phyloP scores from a whole-genome alignment of 1,140 invertebrate species.

The Oryzaephilus surinamensis region DNA sequence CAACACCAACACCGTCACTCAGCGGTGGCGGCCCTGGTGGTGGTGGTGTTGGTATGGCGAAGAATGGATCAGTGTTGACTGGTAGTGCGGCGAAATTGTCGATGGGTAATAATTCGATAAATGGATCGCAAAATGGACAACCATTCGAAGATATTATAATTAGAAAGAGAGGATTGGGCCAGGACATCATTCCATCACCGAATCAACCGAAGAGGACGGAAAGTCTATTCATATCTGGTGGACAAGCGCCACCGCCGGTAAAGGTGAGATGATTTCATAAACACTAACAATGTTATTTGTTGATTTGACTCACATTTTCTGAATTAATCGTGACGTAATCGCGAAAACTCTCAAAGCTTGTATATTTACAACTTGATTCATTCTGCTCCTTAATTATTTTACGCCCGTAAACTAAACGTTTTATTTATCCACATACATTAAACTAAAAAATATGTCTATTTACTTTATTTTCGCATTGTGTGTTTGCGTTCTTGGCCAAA shows the following conservation, averaged over 20 bases:
- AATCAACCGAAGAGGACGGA: constrained; percentile 81
- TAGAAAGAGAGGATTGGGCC: constrained; percentile 66
- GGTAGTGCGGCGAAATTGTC: constrained; percentile 35
- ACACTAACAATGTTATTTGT: too few relatives aligned
- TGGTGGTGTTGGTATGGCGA: constrained; percentile 21
- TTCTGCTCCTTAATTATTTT: too few relatives aligned
- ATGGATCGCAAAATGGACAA: constrained; percentile 26
- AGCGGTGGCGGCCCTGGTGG: constrained; percentile 23
- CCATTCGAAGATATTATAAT: constrained; percentile 72
- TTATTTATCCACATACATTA: too few relatives aligned
- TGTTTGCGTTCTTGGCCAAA: too few relatives aligned
- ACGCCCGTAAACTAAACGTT: too few relatives aligned
- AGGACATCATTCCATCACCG: constrained; percentile 75
- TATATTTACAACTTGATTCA: too few relatives aligned
- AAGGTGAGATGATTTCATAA: constrained; percentile 27
- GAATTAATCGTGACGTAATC: too few relatives aligned
- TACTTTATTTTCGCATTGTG: too few relatives aligned
- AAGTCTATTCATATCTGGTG: constrained; percentile 55
- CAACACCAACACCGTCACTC: constrained; percentile 29
- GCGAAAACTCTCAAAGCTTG: too few relatives aligned
- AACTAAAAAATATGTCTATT: too few relatives aligned
- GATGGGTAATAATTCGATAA: constrained; percentile 8
- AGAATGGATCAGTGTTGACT: constrained; percentile 39
- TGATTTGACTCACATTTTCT: too few relatives aligned
- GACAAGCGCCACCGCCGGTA: constrained; percentile 16